Conservation (phyloP, 2,888 invertebrate species). For the Idaea dimidiata region DNA sequence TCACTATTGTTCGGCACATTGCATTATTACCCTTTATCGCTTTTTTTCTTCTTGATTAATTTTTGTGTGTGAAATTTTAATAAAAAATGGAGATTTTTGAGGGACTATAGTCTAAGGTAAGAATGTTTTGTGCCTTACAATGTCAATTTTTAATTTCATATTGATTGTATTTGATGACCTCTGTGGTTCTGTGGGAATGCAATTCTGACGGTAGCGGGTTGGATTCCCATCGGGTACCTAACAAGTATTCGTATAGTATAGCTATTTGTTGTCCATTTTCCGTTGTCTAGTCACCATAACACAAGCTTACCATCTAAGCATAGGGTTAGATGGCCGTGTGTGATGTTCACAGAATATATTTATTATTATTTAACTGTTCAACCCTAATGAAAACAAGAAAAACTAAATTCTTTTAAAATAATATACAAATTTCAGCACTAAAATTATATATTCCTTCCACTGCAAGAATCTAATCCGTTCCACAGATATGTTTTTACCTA, state of each 20-base stretch:
- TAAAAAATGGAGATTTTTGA: slow-evolving; percentile 29
- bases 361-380: too few relatives aligned
- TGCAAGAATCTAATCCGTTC: too few relatives aligned
- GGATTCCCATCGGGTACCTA: neutral
- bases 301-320: too few relatives aligned
- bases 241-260: neutral
- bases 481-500: too few relatives aligned
- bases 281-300: too few relatives aligned
- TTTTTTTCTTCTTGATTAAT: slow-evolving; percentile 16
- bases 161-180: neutral
- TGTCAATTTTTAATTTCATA: neutral
- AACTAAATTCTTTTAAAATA: too few relatives aligned
- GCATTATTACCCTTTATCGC: slow-evolving; percentile 50
- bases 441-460: too few relatives aligned
- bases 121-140: slow-evolving; percentile 76
- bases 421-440: too few relatives aligned
- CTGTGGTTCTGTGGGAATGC: slow-evolving; percentile 23
- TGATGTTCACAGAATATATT: too few relatives aligned
- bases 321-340: too few relatives aligned
- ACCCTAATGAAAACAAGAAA: too few relatives aligned
- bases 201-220: neutral
- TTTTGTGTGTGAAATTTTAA: slow-evolving; percentile 23
- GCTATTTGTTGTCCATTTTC: too few relatives aligned
- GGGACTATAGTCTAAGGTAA: slow-evolving; percentile 50
- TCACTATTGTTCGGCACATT: slow-evolving; percentile 93